Evolutionary conservation across 1,140 invertebrate species (phyloP), one percentile per base, ranked within the genome.

Genomic region (Grapholita molesta): DNA sequence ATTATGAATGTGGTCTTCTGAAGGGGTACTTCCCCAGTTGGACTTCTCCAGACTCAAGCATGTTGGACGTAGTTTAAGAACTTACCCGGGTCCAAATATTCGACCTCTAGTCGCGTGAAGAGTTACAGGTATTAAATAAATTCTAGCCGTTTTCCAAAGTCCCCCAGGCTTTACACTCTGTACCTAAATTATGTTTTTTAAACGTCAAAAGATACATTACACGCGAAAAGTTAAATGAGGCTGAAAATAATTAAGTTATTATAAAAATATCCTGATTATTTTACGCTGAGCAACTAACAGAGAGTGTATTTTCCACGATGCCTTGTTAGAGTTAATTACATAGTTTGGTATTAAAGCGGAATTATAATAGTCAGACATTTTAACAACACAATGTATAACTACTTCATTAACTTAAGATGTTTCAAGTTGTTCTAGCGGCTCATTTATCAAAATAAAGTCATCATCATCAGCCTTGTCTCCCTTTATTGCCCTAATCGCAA

Each of bases 221-320:
- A 61, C 55, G 55, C 53, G 2, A 6, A 25, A 61, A 61, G 28
- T 61, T 61, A 61, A 61, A 61, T 15, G 55, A 61, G 55, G 28
- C 30, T 30, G 25, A 32, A 61, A 61, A 61, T 61, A 61, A 61
- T 61, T 61, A 61, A 61, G 25, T n/a, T 61, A 6, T 61, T 61
- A 61, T 61, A 15, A 32, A 61, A 61, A 61, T 32, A 18, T 28
- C 24, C 25, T 61, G 25, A 32, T 30, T 30, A 61, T 61, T 61
- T 61, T 61, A 30, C 25, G 55, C 30, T 12, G 24, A n/a, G 12
- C 53, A 57, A 61, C 55, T 61, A 28, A 6, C 12, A 15, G n/a
- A 32, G 55, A 4, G 7, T 5, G n/a, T 5, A 9, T 18, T 61
- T 61, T 8, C 7, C 6, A 61, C 55, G 55, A 15, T 28, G 3